phyloP scores from a whole-genome alignment of 2,888 invertebrate species.

The Thymelicus lineola region DNA sequence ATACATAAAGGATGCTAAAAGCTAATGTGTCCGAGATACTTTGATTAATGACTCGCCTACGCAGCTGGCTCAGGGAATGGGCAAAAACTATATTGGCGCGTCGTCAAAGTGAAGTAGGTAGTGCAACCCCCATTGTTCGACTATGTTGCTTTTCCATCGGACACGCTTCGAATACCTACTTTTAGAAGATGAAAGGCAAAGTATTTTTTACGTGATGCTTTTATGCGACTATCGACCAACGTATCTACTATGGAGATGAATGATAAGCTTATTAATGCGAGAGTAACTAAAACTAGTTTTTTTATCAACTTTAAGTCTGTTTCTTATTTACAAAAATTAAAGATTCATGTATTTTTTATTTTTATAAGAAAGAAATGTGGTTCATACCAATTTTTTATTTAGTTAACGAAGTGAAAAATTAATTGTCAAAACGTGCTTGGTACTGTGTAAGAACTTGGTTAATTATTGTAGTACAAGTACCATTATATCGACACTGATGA shows the following conservation, averaged over 20 bases:
- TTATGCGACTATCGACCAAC: no score
- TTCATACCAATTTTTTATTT: no score
- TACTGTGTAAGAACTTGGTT: no score
- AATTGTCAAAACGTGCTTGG: no score
- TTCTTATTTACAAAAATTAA: no score
- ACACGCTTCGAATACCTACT: slow-evolving; percentile 44
- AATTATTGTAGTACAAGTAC: no score
- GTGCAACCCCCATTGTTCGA: slow-evolving; percentile 64
- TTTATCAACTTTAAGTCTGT: background rate
- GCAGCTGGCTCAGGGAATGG: slow-evolving; percentile 54
- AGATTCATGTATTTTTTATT: background rate
- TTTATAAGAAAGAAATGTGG: no score
- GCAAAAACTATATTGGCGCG: slow-evolving; percentile 69
- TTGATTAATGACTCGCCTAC: slow-evolving; percentile 79
- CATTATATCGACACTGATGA: no score
- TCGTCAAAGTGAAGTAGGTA: slow-evolving; percentile 65
- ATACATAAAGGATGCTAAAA: slow-evolving; percentile 65
- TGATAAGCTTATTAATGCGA: slow-evolving; percentile 7
- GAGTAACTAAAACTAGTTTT: background rate
- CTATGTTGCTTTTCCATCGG: slow-evolving; percentile 47
- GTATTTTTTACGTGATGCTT: slow-evolving; percentile 23
- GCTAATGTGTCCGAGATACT: slow-evolving; percentile 71
- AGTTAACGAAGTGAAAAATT: no score
- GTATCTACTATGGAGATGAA: slow-evolving; percentile 14
- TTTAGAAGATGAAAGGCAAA: slow-evolving; percentile 28